Evolutionary conservation across 1,140 invertebrate genomes (phyloP).

Genomic region (Anadara kagoshimensis): DNA sequence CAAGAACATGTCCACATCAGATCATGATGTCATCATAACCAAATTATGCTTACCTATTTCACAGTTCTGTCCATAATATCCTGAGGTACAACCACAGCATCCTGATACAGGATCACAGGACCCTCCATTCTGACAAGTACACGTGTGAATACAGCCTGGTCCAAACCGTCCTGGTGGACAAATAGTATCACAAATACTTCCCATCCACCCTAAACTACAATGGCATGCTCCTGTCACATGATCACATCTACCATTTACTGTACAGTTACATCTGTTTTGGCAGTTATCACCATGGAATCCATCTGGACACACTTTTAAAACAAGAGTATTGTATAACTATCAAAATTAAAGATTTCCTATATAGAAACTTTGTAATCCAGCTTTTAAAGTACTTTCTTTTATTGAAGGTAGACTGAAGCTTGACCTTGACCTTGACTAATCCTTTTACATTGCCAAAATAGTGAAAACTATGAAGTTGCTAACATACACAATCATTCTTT

Average conservation of each 20-base stretch:
- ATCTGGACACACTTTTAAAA: conserved; percentile 77
- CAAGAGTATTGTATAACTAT: background rate
- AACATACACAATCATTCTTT: too few species aligned
- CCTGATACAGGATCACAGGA: conserved; percentile 72
- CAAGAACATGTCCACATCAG: background rate
- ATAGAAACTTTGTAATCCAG: background rate
- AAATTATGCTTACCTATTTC: conserved; percentile 59
- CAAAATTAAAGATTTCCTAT: background rate
- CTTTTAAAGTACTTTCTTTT: too few species aligned
- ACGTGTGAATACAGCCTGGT: conserved; percentile 82
- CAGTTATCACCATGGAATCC: conserved; percentile 86
- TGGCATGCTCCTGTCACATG: conserved; percentile 84
- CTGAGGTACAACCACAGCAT: conserved; percentile 73
- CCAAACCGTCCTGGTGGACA: conserved; percentile 73
- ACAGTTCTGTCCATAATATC: conserved; percentile 73
- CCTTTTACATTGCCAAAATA: too few species aligned
- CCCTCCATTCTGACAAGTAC: conserved; percentile 81
- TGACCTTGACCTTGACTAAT: too few species aligned
- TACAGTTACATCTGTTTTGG: conserved; percentile 85
- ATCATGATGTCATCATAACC: too few species aligned
- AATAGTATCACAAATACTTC: conserved; percentile 79
- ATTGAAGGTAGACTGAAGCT: too few species aligned
- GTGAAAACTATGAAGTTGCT: too few species aligned
- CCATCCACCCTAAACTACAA: conserved; percentile 87
- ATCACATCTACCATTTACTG: conserved; percentile 88